Base-by-base conservation (phyloP, 2,797 vertebrate genomes). In the Galago senegalensis region DNA sequence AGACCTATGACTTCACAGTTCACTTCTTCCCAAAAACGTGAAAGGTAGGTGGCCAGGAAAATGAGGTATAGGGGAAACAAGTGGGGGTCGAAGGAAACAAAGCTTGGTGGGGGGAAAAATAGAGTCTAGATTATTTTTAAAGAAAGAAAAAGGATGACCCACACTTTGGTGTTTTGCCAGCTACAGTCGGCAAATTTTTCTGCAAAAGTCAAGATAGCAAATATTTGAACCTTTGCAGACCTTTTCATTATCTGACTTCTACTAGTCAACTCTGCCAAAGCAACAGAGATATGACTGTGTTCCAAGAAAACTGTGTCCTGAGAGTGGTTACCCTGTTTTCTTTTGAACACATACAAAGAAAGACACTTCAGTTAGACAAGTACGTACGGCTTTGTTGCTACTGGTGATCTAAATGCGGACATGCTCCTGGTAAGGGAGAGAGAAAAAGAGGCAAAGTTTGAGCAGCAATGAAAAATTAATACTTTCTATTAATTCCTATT, bases 351-450 rank as follows among this genome's bases (percentile, higher is more conserved):
- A 53, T 56, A 46, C 3, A 75, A 96, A 58, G 58, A 84, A 69
- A 95, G 67, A 73, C 9, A 77, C 16, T 29, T 21, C n/a, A 10
- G 6, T 79, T 67, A 93, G 43, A 87, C 95, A 86, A 93, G 27
- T 94, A 96, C 97, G n/a, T 96, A 97, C 91, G 0, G 69, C 34
- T 94, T 97, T 56, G 60, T 53, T 92, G 61, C 16, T 92, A 92
- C 94, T 21, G 93, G 49, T 46, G 90, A 70, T 89, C 63, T 96
- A 69, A 97, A 93, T 0, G 8, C 16, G 1, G 97, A 95, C 60
- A 72, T 7, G 5, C 43, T 92, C 93, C 98, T 98, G 89, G 37
- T 79, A 49, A 49, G 46, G 46, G 69, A 96, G 10, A 27, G 12
- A 34, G 12, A 61, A 27, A n/a, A 89, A 83, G 40, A 61, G 31